A percentile compares a stretch with the other conserved stretches of the same genome.
Conservation (phyloP, 2,797 vertebrate genomes). For the Picus viridis region DNA sequence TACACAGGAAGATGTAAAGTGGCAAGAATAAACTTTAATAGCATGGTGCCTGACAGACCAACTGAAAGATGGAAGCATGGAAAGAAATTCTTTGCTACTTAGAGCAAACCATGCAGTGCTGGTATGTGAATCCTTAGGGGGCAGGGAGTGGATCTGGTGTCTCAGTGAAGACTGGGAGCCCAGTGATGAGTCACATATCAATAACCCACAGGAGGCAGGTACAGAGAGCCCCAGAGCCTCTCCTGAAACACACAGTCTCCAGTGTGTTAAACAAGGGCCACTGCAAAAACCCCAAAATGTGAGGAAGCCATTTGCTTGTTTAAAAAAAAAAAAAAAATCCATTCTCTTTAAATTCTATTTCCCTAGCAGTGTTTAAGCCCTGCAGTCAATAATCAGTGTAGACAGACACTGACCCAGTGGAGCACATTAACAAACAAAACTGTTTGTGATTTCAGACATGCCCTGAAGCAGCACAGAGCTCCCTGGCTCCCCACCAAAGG, state of each 20-base stretch:
- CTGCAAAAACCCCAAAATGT: no score
- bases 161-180: not conserved
- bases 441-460: not conserved
- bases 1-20: not conserved
- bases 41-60: not conserved
- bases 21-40: not conserved
- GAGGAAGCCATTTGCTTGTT: not conserved
- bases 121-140: not conserved
- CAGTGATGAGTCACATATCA: not conserved
- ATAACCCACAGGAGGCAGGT: not conserved
- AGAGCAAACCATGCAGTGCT: not conserved
- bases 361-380: not conserved
- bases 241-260: not conserved
- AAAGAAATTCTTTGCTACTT: not conserved
- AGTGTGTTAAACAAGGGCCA: not conserved
- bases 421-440: not conserved
- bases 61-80: not conserved
- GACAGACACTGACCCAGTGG: not conserved
- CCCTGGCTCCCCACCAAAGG: rapidly evolving
- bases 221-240: not conserved
- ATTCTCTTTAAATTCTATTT: not conserved
- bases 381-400: not conserved
- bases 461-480: rapidly evolving
- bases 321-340: not conserved
- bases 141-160: not conserved